Evolutionary conservation across 2,797 vertebrate genomes (phyloP).

Genomic region (Champsocephalus esox): DNA sequence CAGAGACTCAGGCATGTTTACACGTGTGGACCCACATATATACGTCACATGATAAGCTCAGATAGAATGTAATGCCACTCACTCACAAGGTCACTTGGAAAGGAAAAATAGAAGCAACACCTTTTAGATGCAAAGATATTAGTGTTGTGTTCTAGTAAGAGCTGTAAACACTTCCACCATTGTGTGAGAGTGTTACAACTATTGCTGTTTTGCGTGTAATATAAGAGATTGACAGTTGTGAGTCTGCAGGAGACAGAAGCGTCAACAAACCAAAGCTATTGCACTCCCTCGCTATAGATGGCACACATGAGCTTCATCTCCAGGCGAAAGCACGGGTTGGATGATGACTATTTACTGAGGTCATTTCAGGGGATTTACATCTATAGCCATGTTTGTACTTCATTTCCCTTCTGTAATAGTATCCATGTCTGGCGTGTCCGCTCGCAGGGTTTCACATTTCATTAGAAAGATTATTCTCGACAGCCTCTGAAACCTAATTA

Average conservation of each 20-base stretch:
- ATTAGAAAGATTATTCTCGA: constrained; percentile 21
- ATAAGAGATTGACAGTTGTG: background rate
- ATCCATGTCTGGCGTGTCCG: background rate
- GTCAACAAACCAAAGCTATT: background rate
- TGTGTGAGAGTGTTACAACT: constrained; percentile 3
- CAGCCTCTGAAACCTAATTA: constrained; percentile 38
- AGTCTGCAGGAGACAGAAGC: background rate
- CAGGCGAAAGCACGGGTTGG: background rate
- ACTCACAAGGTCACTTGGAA: constrained; percentile 49
- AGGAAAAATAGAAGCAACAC: background rate
- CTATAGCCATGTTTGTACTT: constrained; percentile 17
- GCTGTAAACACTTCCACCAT: background rate
- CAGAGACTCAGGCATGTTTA: constrained; percentile 71
- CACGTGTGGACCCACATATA: constrained; percentile 65
- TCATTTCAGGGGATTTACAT: constrained; percentile 33
- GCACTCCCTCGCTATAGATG: constrained; percentile 1
- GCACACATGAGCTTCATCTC: background rate
- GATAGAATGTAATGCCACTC: constrained; percentile 28
- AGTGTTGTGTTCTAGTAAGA: background rate
- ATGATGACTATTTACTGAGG: background rate
- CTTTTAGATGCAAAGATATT: background rate
- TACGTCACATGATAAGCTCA: constrained; percentile 8
- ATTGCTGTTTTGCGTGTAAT: background rate
- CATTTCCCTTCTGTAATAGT: constrained; percentile 29
- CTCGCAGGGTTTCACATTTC: constrained; percentile 27